Conservation (phyloP, 2,113 vertebrate genomes). For the Genyomyrus donnyi region DNA sequence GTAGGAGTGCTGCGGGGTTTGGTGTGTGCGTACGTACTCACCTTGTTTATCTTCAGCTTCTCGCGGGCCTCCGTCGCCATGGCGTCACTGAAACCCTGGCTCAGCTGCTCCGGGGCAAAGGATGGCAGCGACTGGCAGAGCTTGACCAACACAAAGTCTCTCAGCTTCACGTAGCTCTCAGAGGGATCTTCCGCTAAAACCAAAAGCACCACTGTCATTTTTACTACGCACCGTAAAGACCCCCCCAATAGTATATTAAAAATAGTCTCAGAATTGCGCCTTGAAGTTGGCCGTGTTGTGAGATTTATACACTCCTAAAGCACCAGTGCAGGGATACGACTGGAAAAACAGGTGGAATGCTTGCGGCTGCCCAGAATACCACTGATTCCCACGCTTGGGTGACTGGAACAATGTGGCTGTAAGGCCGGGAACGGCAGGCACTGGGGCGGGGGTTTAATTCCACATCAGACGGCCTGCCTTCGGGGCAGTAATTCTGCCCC, state of each 20-base stretch:
- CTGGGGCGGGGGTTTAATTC: conserved; percentile 13
- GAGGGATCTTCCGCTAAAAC: conserved; percentile 88
- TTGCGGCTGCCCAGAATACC: not conserved
- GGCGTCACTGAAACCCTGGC: conserved; percentile 80
- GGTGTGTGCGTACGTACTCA: conserved; percentile 34
- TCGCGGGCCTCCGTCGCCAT: conserved; percentile 84
- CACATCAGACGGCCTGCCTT: not conserved
- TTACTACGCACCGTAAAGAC: not conserved
- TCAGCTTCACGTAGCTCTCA: conserved; percentile 89
- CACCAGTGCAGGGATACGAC: not conserved
- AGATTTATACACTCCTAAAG: not conserved
- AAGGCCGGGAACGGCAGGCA: not conserved
- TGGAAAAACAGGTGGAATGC: not conserved
- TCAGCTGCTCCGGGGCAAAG: conserved; percentile 80
- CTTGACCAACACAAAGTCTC: conserved; percentile 91
- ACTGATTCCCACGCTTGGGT: not conserved
- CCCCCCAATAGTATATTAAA: not conserved
- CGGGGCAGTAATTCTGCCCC: conserved; percentile 8
- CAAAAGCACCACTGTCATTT: not conserved
- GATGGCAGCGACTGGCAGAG: conserved; percentile 80
- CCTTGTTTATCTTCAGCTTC: conserved; percentile 97
- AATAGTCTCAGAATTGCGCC: not conserved
- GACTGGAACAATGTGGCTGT: not conserved
- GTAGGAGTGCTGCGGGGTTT: not conserved
- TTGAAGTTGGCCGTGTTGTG: not conserved